These are phyloP conservation scores for Fistularia tabacaria DNA, from an alignment of 2,797 vertebrate species.

Conservation along the genomic window DNA sequence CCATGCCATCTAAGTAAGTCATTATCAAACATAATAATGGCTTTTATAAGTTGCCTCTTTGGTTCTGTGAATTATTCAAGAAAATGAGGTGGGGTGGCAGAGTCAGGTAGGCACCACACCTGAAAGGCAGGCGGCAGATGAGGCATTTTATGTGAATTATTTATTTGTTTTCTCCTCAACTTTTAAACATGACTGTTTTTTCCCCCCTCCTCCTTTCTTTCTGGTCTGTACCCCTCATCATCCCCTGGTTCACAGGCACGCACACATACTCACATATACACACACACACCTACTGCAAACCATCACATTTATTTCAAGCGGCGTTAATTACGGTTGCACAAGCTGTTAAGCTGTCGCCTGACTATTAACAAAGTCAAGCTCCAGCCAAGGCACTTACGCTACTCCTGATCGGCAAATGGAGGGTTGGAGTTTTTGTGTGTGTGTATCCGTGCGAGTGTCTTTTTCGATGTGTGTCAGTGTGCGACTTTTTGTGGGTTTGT, in stretches of 20 bases:
- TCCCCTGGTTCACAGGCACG: not conserved
- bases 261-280: not conserved
- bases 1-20: constrained; percentile 68
- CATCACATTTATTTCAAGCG: constrained; percentile 68
- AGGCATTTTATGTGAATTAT: constrained; percentile 70
- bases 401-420: constrained; percentile 56
- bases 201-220: no score
- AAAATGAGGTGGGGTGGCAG: constrained; percentile 19
- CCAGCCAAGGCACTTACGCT: constrained; percentile 52
- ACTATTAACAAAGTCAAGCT: constrained; percentile 76
- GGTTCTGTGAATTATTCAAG: constrained; percentile 75
- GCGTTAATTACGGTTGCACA: constrained; percentile 73
- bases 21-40: constrained; percentile 82
- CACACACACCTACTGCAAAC: constrained; percentile 19
- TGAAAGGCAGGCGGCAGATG: constrained; percentile 66
- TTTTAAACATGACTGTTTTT: constrained; percentile 45
- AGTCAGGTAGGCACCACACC: constrained; percentile 70
- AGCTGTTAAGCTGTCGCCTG: constrained; percentile 77
- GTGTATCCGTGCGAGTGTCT: not conserved
- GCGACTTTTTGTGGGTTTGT: no score
- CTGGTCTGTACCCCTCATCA: not conserved
- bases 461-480: no score
- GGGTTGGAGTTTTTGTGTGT: constrained; percentile 32
- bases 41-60: constrained; percentile 77
- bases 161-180: constrained; percentile 72